Evolutionary conservation across 2,888 invertebrate genomes (phyloP).

Genomic region (Eugnorisma glareosa): DNA sequence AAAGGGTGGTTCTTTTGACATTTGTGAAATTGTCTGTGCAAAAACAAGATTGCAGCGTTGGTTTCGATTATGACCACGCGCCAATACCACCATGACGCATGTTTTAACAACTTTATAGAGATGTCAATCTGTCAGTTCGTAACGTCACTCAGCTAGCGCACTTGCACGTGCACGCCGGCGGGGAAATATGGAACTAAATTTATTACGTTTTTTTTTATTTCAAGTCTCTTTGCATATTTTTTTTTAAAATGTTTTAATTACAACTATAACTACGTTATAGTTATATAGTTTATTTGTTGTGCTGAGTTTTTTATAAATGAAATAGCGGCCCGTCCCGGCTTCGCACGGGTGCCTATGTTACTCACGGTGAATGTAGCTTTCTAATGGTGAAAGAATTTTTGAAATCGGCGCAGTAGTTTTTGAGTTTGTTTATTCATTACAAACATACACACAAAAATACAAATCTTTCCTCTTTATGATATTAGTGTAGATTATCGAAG

Average conservation of each 20-base stretch:
- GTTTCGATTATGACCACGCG: not conserved
- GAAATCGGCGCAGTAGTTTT: too few species aligned
- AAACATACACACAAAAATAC: too few species aligned
- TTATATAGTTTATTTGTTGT: not conserved
- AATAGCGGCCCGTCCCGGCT: too few species aligned
- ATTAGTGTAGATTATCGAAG: not conserved
- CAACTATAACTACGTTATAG: too few species aligned
- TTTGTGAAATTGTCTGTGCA: not conserved
- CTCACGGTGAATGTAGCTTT: too few species aligned
- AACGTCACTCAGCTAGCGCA: not conserved
- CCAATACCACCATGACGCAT: not conserved
- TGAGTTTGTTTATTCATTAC: too few species aligned
- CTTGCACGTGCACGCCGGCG: not conserved
- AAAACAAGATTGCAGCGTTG: not conserved
- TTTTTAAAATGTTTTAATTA: not conserved
- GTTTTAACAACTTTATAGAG: conserved; percentile 12
- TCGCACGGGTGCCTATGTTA: too few species aligned
- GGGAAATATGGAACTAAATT: not conserved
- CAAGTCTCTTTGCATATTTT: not conserved
- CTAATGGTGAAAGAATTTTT: too few species aligned
- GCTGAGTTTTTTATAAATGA: not conserved
- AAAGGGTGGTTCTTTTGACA: not conserved
- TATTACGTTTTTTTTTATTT: not conserved
- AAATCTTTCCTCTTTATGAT: too few species aligned
- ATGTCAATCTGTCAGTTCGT: conserved; percentile 2